Evolutionary conservation across 2,888 invertebrate genomes (phyloP).

Genomic region (Tipula confusa): DNA sequence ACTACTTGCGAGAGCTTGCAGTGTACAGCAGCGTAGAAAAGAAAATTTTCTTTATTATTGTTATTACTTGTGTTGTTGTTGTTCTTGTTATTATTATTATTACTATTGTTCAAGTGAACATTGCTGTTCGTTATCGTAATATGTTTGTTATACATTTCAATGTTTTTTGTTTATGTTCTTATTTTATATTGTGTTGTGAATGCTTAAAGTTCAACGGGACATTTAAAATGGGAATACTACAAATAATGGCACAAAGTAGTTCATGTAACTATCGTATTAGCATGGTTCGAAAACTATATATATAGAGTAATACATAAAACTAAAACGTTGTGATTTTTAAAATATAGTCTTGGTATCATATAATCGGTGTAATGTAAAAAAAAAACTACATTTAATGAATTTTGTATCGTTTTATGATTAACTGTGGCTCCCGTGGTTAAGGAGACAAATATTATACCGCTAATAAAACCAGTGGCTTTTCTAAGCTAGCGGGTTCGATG

Average conservation of each 20-base stretch:
- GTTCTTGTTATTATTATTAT: constrained; percentile 8
- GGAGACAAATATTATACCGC: too few species aligned
- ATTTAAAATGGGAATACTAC: neutral
- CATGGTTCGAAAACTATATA: neutral
- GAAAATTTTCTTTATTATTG: constrained; percentile 12
- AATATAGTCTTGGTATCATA: neutral
- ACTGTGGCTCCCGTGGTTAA: too few species aligned
- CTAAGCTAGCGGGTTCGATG: too few species aligned
- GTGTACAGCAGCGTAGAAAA: neutral
- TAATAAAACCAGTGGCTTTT: too few species aligned
- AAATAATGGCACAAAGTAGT: neutral
- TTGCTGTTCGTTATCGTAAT: neutral
- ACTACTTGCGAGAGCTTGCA: neutral
- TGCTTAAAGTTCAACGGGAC: neutral
- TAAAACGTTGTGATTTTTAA: neutral
- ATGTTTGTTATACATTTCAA: neutral
- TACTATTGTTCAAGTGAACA: constrained; percentile 25
- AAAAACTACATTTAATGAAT: too few species aligned
- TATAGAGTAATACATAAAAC: neutral
- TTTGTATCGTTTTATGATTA: too few species aligned
- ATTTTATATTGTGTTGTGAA: neutral
- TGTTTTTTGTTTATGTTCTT: neutral
- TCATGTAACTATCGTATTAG: neutral
- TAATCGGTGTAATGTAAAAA: too few species aligned
- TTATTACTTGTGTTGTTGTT: constrained; percentile 8